These are phyloP conservation scores for Adoxophyes honmai DNA, from an alignment of 1,140 invertebrate species.

Conservation along the genomic window DNA sequence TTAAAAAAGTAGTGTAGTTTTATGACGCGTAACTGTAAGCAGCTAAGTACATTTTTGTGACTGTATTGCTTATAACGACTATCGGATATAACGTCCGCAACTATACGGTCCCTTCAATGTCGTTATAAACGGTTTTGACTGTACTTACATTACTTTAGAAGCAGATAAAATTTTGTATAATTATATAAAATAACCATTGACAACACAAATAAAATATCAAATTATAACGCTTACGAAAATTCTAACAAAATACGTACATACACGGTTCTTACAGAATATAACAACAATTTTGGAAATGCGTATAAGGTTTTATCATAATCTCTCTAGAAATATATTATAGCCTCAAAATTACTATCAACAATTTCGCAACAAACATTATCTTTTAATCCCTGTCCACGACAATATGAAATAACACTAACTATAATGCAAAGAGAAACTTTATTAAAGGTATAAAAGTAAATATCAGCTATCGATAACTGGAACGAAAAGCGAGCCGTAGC, in stretches of 20 bases:
- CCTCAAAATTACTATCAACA: background rate
- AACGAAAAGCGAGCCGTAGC: no score
- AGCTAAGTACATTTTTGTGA: no score
- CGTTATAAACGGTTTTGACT: no score
- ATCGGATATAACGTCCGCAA: no score
- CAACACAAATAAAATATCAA: slow-evolving; percentile 14
- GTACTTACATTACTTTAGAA: no score
- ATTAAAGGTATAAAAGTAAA: no score
- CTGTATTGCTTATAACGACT: no score
- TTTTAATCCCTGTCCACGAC: slow-evolving; percentile 7
- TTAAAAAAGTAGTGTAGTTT: no score
- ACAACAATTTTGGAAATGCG: background rate
- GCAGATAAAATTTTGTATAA: background rate
- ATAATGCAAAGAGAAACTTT: no score
- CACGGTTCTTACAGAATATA: background rate
- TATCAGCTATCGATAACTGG: no score
- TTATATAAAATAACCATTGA: slow-evolving; percentile 1
- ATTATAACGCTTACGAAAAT: background rate
- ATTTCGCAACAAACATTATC: background rate
- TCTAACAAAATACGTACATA: background rate
- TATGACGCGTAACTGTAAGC: no score
- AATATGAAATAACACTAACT: background rate
- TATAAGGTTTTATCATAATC: background rate
- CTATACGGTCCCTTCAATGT: no score
- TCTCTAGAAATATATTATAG: background rate